Base-by-base conservation (phyloP, 2,888 invertebrate genomes). In the Orthosia gracilis region DNA sequence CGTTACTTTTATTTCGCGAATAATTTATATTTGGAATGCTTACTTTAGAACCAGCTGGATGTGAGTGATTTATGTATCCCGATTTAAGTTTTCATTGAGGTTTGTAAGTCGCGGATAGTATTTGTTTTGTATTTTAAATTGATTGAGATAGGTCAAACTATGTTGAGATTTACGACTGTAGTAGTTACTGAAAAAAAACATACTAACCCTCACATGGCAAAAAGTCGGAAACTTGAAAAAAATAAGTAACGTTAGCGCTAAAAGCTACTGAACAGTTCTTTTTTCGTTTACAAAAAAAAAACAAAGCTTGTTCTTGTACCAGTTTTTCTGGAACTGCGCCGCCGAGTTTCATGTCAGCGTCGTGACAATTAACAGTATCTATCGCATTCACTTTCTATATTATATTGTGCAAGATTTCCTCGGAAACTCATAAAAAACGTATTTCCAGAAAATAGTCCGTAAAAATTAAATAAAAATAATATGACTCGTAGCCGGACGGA, bases 1-100 rank as follows among this genome's bases (percentile, higher is more conserved):
- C 65, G 66, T 75, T 80, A 62, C 50, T 75, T 67, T 78, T 75
- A 79, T 69, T 80, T 76, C 58, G 76, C 72, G 59, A 78, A 78
- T 80, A 3, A 69, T 77, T 80, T 80, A 71, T 26, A 81, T 68
- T 81, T 81, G 49, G 82, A 77, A 65, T 45, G 57, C 65, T 81
- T 76, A 57, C 47, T 69, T 80, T 73, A 63, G 73, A 70, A 77
- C 31, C 64, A 80, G 76, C 67, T 81, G 70, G 82, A 23, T 47
- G 76, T 66, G 66, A 80, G 15, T 69, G 65, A 77, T 73, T 82
- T 80, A 82, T 69, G 54, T 4, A 57, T 21, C 4, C 70, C 4
- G n/a, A 52, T 52, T 68, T 71, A 40, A 63, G 61, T 77, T 67
- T 82, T 67, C 55, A 73, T 73, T 69, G 52, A 52, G 61, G 67